phyloP scores from a whole-genome alignment of 1,140 invertebrate species.

The Magallana angulata region DNA sequence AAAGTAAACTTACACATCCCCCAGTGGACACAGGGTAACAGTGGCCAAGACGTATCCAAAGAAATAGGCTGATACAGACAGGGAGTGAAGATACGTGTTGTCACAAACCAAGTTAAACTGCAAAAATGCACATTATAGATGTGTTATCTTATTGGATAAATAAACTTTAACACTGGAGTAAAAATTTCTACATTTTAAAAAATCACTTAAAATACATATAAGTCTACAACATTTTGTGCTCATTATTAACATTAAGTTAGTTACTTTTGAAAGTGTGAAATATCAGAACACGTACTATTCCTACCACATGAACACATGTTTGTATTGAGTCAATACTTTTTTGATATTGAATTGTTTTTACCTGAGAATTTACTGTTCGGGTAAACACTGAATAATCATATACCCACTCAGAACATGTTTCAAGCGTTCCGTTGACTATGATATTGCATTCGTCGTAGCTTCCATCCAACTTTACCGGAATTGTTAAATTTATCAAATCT shows the following conservation, averaged over 20 bases:
- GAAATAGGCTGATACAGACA: neutral
- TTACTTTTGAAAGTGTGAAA: no score
- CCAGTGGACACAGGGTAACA: constrained; percentile 1
- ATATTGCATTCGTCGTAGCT: constrained; percentile 40
- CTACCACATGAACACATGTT: no score
- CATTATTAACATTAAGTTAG: no score
- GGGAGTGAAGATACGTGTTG: neutral
- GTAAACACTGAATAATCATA: constrained; percentile 41
- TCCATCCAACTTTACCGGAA: neutral
- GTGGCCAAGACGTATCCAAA: constrained; percentile 26
- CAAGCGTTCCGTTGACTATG: constrained; percentile 26
- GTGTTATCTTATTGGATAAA: no score
- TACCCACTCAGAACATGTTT: constrained; percentile 32
- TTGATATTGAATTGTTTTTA: neutral
- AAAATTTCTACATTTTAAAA: no score
- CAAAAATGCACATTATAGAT: neutral
- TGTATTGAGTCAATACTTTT: no score
- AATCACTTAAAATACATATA: no score
- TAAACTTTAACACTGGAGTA: no score
- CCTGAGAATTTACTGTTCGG: constrained; percentile 29
- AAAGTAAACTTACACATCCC: constrained; percentile 30
- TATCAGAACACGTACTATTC: no score
- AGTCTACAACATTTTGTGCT: no score
- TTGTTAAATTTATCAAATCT: constrained; percentile 6
- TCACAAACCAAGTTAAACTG: constrained; percentile 36